Conservation (phyloP, 2,797 vertebrate genomes). For the Acomys russatus region DNA sequence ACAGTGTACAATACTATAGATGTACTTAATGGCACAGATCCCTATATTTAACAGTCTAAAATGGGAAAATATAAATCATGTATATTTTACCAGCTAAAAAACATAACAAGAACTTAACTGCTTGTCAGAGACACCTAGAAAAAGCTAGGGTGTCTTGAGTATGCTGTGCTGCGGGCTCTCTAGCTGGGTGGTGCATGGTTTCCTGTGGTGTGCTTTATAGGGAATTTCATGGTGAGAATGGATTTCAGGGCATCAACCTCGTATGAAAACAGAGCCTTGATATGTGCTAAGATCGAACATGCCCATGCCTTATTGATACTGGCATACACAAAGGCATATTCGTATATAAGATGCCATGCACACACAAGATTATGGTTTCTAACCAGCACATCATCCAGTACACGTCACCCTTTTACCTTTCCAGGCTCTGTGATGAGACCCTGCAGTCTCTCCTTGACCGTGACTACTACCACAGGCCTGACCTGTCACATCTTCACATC, state of each 20-base stretch:
- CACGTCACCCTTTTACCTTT: neutral
- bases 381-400: neutral
- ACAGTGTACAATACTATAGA: neutral
- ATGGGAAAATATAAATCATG: neutral
- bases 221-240: slow-evolving; percentile 11
- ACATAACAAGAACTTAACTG: neutral
- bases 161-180: too few relatives aligned
- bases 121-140: neutral
- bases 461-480: neutral
- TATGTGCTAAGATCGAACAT: neutral
- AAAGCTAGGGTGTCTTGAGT: neutral
- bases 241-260: neutral
- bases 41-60: neutral
- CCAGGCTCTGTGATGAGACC: neutral
- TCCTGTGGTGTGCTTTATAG: neutral
- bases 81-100: neutral
- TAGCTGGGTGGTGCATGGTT: neutral
- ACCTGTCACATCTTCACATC: neutral
- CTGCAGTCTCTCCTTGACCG: neutral
- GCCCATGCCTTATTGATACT: neutral
- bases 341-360: neutral
- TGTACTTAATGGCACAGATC: neutral
- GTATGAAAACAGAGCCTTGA: neutral
- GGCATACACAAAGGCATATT: neutral
- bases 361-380: slow-evolving; percentile 15